Percentiles rank a stretch among this genome's conserved stretches.
These are phyloP conservation scores for Nineta flava DNA, from an alignment of 2,888 invertebrate genomes.

Conservation along the genomic window DNA sequence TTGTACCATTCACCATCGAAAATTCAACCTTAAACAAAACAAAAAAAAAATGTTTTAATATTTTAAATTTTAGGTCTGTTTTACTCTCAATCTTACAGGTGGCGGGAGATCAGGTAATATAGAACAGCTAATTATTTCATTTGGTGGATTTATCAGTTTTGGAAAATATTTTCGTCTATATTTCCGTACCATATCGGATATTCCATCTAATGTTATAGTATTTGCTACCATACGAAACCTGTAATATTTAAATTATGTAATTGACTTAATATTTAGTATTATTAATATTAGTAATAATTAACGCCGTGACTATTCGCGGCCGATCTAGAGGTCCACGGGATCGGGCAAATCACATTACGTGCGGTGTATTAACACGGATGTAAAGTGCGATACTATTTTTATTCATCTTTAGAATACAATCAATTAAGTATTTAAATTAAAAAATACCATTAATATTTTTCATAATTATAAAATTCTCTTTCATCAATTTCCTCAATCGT, in stretches of 20 bases:
- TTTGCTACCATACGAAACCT: conserved; percentile 4
- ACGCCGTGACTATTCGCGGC: too few relatives aligned
- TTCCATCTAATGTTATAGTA: conserved; percentile 6
- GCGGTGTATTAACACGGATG: too few relatives aligned
- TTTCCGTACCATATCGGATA: conserved; percentile 4
- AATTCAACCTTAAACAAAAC: conserved; percentile 4
- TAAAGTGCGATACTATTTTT: too few relatives aligned
- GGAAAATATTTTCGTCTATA: conserved; percentile 1
- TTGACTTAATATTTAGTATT: neutral
- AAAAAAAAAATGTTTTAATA: neutral
- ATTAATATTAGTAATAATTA: too few relatives aligned
- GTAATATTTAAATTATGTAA: neutral
- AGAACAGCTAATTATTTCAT: neutral
- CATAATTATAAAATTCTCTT: too few relatives aligned
- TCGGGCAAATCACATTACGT: too few relatives aligned
- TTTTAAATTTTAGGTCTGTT: neutral
- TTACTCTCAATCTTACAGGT: neutral
- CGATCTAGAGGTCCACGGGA: too few relatives aligned
- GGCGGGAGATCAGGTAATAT: neutral
- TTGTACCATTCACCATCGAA: conserved; percentile 3
- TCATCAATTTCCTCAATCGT: too few relatives aligned
- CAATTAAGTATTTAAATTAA: too few relatives aligned
- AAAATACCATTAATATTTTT: too few relatives aligned
- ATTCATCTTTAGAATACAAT: too few relatives aligned
- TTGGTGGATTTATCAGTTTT: neutral